Percentiles rank a stretch among this genome's conserved stretches.
These are phyloP conservation scores for Pristionchus arcanus DNA, from an alignment of 2,888 invertebrate genomes.

Conservation along the genomic window DNA sequence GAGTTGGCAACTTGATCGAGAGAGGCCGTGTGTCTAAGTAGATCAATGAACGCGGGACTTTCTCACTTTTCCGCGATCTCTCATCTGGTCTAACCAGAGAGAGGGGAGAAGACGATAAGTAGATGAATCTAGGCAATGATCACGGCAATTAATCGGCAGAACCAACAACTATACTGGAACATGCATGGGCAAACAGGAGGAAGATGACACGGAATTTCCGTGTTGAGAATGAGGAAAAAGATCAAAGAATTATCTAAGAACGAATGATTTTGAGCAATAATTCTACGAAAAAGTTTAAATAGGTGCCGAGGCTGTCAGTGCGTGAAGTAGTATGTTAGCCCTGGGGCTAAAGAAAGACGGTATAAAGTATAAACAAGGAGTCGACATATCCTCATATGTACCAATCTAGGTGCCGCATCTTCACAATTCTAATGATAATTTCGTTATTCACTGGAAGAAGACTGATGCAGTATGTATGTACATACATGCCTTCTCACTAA, in stretches of 20 bases:
- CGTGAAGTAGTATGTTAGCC: no score
- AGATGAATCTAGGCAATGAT: background rate
- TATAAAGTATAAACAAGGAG: no score
- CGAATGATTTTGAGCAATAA: no score
- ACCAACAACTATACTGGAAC: conserved; percentile 23
- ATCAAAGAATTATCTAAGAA: background rate
- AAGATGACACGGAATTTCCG: background rate
- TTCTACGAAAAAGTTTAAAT: no score
- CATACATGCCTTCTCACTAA: background rate
- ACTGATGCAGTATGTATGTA: background rate
- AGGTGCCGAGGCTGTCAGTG: no score
- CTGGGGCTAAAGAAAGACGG: no score
- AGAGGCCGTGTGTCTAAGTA: conserved; percentile 21
- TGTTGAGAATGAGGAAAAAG: background rate
- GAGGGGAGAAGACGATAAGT: background rate
- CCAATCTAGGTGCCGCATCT: no score
- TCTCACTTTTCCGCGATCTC: background rate
- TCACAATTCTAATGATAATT: no score
- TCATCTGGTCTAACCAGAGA: background rate
- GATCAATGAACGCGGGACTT: background rate
- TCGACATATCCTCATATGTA: no score
- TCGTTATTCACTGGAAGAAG: background rate
- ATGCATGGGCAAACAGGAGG: background rate
- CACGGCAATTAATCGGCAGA: background rate
- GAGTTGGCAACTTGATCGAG: conserved; percentile 22